These are phyloP conservation scores for Platichthys flesus DNA, from an alignment of 2,113 vertebrate genomes.

Conservation along the genomic window DNA sequence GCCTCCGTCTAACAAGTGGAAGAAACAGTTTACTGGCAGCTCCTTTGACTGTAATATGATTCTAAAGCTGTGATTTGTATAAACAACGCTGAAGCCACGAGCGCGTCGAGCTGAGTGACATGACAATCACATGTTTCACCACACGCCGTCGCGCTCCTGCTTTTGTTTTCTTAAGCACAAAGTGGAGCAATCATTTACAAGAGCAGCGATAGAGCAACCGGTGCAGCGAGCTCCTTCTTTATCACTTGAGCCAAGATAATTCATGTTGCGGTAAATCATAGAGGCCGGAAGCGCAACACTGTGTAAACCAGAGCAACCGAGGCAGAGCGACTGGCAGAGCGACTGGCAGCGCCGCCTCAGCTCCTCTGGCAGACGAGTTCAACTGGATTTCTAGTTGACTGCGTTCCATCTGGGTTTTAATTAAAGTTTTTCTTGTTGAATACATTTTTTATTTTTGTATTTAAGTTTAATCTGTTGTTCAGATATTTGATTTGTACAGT, in stretches of 20 bases:
- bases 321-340: no score
- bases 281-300: neutral
- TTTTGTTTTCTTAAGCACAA: slow-evolving; percentile 27
- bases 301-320: slow-evolving; percentile 1
- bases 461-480: neutral
- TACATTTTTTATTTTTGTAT: neutral
- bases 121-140: no score
- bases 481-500: no score
- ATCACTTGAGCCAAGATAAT: slow-evolving; percentile 33
- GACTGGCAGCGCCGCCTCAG: neutral
- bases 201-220: slow-evolving; percentile 7
- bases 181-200: slow-evolving; percentile 39
- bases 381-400: no score
- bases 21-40: no score
- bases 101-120: neutral
- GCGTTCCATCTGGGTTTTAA: no score
- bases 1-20: no score
- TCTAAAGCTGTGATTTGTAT: neutral
- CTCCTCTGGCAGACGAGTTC: neutral
- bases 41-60: neutral
- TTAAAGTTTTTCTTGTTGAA: neutral
- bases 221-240: neutral
- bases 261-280: slow-evolving; percentile 38
- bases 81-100: neutral
- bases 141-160: neutral